Base-by-base conservation (phyloP, 1,140 invertebrate species). In the Delia radicum region DNA sequence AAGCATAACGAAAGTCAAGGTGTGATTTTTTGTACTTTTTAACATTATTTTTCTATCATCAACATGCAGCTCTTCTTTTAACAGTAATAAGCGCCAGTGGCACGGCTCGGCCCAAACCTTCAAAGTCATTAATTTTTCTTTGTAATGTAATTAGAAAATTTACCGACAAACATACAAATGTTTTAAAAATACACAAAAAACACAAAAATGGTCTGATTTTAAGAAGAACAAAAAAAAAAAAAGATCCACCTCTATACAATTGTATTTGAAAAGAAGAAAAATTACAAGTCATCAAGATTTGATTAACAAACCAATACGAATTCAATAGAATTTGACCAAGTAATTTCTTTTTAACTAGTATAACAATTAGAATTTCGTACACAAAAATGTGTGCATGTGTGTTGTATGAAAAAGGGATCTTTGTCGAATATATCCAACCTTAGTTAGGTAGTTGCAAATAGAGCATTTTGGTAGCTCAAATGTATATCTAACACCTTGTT, bases 281-380 rank as follows among this genome's bases (percentile, higher is more conserved):
- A 31, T 67, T 29, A 29, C 27, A 28, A 67, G 27, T 67, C 63
- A 67, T 67, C 63, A 29, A 31, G 29, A 67, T 67, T 67, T 67
- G 63, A 67, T 67, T 67, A 67, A 67, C 63, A 67, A 31, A 31
- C 27, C 63, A 67, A 67, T 67, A 67, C n/a, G 63, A 67, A 67
- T 67, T 67, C 63, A 67, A 67, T 67, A n/a, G 27, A 67, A 67
- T 67, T 67, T 29, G 63, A 24, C 27, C 27, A 67, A 67, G 15
- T n/a, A 67, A 29, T 67, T 67, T 24, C 24, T 67, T 67, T 18
- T 28, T 67, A 29, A 31, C 63, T 18, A 31, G 63, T 6, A 67
- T 8, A 67, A 67, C 63, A 67, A 67, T 67, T 67, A 31, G 27
- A 67, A 67, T 29, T 67, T 2, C 13, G 12, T 10, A 29, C 29